phyloP scores from a whole-genome alignment of 2,113 vertebrate species.

The Eublepharis macularius region DNA sequence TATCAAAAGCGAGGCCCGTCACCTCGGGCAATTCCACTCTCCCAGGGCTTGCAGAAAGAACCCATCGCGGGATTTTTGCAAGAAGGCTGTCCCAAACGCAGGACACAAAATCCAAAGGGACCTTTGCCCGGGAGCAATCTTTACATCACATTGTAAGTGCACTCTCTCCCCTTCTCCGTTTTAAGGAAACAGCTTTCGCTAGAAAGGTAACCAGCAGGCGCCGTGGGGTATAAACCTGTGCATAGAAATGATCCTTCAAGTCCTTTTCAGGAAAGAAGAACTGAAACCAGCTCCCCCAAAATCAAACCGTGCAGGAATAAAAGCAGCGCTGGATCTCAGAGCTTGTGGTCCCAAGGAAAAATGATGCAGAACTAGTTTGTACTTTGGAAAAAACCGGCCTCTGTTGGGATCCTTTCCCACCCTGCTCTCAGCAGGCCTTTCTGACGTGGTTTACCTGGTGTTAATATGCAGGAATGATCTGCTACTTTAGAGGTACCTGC shows the following conservation, averaged over 20 bases:
- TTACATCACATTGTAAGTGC: not conserved
- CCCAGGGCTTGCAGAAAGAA: not conserved
- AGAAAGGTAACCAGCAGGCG: not conserved
- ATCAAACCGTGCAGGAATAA: not conserved
- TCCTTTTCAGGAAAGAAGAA: not conserved
- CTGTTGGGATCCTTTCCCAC: not conserved
- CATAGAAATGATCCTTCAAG: not conserved
- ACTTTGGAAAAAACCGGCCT: not conserved
- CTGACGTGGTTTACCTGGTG: not conserved
- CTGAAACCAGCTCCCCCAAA: not conserved
- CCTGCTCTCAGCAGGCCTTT: not conserved
- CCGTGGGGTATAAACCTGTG: no score
- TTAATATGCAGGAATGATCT: not conserved
- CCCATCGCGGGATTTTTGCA: no score
- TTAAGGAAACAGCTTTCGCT: not conserved
- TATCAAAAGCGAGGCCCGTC: not conserved
- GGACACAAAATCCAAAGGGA: not conserved
- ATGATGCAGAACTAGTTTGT: not conserved
- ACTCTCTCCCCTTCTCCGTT: not conserved
- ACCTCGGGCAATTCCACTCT: not conserved
- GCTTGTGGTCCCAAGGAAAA: not conserved
- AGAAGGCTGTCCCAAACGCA: not conserved
- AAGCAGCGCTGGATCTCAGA: not conserved
- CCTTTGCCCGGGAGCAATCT: not conserved
- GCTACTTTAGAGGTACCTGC: not conserved